phyloP scores from a whole-genome alignment of 2,113 vertebrate genomes.

The Leuciscus idus region DNA sequence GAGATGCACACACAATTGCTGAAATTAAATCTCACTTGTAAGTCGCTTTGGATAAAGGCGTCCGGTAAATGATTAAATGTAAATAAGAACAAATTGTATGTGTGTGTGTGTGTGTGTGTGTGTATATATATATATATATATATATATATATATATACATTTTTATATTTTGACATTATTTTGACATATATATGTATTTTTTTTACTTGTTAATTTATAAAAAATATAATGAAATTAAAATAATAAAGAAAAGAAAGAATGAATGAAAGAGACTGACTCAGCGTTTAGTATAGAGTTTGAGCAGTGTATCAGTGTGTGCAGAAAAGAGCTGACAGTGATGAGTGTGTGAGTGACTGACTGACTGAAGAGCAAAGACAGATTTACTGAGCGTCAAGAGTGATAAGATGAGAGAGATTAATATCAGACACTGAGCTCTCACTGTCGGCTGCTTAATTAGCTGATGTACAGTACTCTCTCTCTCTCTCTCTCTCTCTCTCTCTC shows the following conservation, averaged over 20 bases:
- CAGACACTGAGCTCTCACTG: not conserved
- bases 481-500: too few species aligned
- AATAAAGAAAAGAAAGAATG: not conserved
- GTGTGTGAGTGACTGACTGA: slow-evolving; percentile 39
- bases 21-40: too few species aligned
- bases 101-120: too few species aligned
- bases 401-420: not conserved
- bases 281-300: not conserved
- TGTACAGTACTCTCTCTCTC: not conserved
- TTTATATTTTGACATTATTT: too few species aligned
- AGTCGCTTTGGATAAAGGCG: too few species aligned
- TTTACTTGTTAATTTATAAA: too few species aligned
- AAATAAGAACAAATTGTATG: too few species aligned
- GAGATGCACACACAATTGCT: too few species aligned
- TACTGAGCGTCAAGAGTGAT: not conserved
- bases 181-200: too few species aligned
- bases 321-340: slow-evolving; percentile 21
- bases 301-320: slow-evolving; percentile 12
- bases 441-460: slow-evolving; percentile 1
- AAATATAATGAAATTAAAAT: too few species aligned
- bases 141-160: not conserved
- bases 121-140: not conserved
- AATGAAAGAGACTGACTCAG: not conserved
- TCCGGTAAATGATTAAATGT: too few species aligned
- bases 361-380: not conserved